Conservation (phyloP, 2,797 vertebrate species). For the Helicolenus hilgendorfi region DNA sequence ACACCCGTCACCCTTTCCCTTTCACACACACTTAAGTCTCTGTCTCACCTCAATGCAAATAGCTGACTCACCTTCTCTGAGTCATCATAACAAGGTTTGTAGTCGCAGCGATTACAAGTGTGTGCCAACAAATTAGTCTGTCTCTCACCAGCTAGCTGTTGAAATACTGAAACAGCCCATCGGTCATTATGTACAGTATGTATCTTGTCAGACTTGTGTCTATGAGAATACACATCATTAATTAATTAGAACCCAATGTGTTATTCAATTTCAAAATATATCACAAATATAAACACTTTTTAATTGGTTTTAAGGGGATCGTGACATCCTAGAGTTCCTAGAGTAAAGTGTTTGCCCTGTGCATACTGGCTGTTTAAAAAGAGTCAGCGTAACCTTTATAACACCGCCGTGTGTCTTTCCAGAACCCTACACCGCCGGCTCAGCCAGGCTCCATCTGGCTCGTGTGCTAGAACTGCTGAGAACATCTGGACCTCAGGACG, state of each 20-base stretch:
- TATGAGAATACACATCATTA: background rate
- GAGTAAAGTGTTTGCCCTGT: background rate
- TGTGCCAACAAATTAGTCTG: slow-evolving; percentile 40
- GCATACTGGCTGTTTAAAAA: background rate
- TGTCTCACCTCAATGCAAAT: slow-evolving; percentile 41
- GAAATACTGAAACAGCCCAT: background rate
- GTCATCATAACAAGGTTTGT: slow-evolving; percentile 21
- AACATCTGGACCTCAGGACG: slow-evolving; percentile 86
- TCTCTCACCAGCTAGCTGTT: background rate
- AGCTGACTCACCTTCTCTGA: slow-evolving; percentile 39
- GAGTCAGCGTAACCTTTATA: background rate
- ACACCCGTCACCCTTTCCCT: background rate
- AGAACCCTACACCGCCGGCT: slow-evolving; percentile 90
- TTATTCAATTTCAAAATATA: background rate
- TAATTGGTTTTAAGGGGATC: background rate
- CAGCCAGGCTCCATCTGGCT: slow-evolving; percentile 88
- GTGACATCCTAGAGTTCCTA: too few relatives aligned
- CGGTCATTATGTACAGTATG: background rate
- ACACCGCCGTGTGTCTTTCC: slow-evolving; percentile 7
- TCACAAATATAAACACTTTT: background rate
- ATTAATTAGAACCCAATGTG: background rate
- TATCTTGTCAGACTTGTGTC: background rate
- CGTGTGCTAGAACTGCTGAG: slow-evolving; percentile 90
- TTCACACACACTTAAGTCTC: slow-evolving; percentile 28
- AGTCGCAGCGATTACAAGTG: slow-evolving; percentile 39